Evolutionary conservation across 2,888 invertebrate species (phyloP).

Genomic region (Itoplectis maculator): DNA sequence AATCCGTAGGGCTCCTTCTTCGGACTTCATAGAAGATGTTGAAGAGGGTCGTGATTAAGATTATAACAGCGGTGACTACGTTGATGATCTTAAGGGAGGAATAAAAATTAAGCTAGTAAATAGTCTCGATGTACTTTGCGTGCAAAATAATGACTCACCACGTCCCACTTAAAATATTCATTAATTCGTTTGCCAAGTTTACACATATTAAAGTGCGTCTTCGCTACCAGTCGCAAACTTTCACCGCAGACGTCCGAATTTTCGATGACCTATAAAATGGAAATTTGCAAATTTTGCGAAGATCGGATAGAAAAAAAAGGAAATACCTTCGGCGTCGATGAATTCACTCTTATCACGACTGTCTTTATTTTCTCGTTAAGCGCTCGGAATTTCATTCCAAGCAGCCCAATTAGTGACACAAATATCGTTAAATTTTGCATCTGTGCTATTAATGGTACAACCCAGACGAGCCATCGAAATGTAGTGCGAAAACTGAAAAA

Average conservation of each 20-base stretch:
- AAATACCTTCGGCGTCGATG: slow-evolving; percentile 46
- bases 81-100: slow-evolving; percentile 19
- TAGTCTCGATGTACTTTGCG: background rate
- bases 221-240: slow-evolving; percentile 48
- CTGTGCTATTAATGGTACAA: slow-evolving; percentile 41
- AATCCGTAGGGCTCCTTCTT: slow-evolving; percentile 23
- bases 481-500: slow-evolving; percentile 2
- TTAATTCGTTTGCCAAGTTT: slow-evolving; percentile 51
- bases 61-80: slow-evolving; percentile 38
- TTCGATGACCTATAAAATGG: slow-evolving; percentile 12
- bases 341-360: slow-evolving; percentile 53
- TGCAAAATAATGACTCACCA: slow-evolving; percentile 34
- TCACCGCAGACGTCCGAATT: slow-evolving; percentile 57
- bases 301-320: background rate
- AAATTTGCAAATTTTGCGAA: background rate
- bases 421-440: slow-evolving; percentile 57
- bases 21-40: slow-evolving; percentile 53
- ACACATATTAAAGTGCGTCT: slow-evolving; percentile 54
- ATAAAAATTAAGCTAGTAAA: background rate
- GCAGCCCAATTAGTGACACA: slow-evolving; percentile 42
- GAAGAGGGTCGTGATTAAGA: slow-evolving; percentile 53
- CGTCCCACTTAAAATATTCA: slow-evolving; percentile 30
- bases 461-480: slow-evolving; percentile 45
- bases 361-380: slow-evolving; percentile 58
- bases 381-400: slow-evolving; percentile 52